phyloP scores from a whole-genome alignment of 2,113 vertebrate genomes.

The Strigops habroptila region DNA sequence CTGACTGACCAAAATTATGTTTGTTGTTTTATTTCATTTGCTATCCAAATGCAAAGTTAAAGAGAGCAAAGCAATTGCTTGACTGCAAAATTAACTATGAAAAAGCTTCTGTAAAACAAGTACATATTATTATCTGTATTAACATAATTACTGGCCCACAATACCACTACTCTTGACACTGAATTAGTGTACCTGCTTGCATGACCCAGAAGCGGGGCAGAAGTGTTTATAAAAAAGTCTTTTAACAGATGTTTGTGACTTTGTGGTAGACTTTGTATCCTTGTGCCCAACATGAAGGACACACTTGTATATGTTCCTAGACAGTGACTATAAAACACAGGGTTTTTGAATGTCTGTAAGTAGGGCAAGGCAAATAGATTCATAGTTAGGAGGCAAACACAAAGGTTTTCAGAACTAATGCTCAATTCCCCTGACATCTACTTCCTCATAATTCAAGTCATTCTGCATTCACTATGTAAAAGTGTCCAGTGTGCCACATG shows the following conservation, averaged over 20 bases:
- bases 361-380: neutral
- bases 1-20: neutral
- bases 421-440: neutral
- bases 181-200: neutral
- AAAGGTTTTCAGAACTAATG: neutral
- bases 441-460: neutral
- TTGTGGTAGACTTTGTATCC: neutral
- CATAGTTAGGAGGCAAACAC: neutral
- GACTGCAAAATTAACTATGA: constrained; percentile 33
- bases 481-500: neutral
- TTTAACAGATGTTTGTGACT: constrained; percentile 10
- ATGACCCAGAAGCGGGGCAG: neutral
- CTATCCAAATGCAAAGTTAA: neutral
- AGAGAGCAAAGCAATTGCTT: neutral
- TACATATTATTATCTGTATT: constrained; percentile 15
- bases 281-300: neutral
- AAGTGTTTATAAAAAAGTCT: neutral
- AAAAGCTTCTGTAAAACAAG: constrained; percentile 12
- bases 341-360: neutral
- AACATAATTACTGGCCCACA: constrained; percentile 7
- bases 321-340: neutral
- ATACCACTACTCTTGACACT: neutral
- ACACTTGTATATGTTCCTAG: neutral
- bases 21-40: neutral
- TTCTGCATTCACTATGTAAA: neutral